A percentile compares a stretch with the other conserved stretches of the same genome.
Evolutionary conservation across 2,797 vertebrate species (phyloP).

Genomic region (Scolopax rusticola): DNA sequence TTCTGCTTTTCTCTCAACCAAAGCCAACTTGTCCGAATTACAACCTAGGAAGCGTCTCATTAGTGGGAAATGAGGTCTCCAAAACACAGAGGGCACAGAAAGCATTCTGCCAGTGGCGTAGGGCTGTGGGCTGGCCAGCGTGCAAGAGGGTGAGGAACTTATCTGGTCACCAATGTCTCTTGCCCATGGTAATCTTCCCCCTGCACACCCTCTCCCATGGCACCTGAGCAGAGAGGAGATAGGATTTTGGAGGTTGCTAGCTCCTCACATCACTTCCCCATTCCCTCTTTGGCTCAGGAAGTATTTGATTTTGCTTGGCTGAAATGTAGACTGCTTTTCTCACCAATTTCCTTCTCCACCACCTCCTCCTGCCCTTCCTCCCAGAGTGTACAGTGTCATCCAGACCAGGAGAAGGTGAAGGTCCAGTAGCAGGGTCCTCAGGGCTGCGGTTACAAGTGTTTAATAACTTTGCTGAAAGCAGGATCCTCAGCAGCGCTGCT

Average conservation of each 20-base stretch:
- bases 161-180: neutral
- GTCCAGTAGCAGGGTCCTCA: neutral
- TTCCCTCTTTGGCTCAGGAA: neutral
- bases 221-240: neutral
- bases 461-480: neutral
- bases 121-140: neutral
- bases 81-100: neutral
- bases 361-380: neutral
- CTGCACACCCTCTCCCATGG: neutral
- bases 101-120: neutral
- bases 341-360: neutral
- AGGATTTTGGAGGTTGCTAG: neutral
- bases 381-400: neutral
- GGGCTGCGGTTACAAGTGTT: fast-evolving
- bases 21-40: slow-evolving; percentile 49
- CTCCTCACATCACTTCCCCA: neutral
- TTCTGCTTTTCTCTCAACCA: slow-evolving; percentile 35
- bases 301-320: neutral
- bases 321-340: neutral
- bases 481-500: neutral
- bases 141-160: neutral
- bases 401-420: neutral
- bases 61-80: slow-evolving; percentile 50
- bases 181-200: neutral
- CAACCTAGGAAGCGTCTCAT: slow-evolving; percentile 53